Percentiles rank a stretch among this genome's conserved stretches.
Conservation (phyloP, 2,888 invertebrate genomes). For the Eupithecia tripunctaria region DNA sequence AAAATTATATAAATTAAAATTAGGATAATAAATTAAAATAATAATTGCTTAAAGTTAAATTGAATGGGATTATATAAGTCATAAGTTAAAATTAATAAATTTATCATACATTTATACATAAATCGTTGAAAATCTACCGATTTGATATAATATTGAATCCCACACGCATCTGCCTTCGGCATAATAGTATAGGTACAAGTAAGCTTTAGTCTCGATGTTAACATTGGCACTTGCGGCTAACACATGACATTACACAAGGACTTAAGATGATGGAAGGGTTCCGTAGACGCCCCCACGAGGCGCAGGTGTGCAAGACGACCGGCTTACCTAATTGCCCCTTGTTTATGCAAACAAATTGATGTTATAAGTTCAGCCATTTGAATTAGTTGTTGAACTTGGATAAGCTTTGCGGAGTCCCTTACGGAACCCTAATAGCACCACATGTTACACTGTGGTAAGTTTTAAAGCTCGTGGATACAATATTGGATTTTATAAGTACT, state of each 20-base stretch:
- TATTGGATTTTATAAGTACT: slow-evolving; percentile 30
- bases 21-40: too few relatives aligned
- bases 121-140: too few relatives aligned
- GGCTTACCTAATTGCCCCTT: slow-evolving; percentile 71
- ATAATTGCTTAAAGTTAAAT: too few relatives aligned
- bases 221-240: slow-evolving; percentile 43
- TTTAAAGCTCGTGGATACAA: slow-evolving; percentile 32
- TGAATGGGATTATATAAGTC: too few relatives aligned
- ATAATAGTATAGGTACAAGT: neutral
- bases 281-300: slow-evolving; percentile 46
- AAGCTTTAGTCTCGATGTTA: slow-evolving; percentile 24
- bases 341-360: slow-evolving; percentile 78
- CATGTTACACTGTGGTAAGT: slow-evolving; percentile 44
- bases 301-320: slow-evolving; percentile 69
- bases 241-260: slow-evolving; percentile 32
- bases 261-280: slow-evolving; percentile 43
- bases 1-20: too few relatives aligned
- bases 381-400: slow-evolving; percentile 51
- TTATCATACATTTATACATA: too few relatives aligned
- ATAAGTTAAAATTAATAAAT: too few relatives aligned
- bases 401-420: slow-evolving; percentile 45
- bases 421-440: slow-evolving; percentile 44
- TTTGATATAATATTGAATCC: too few relatives aligned
- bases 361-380: slow-evolving; percentile 66
- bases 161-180: neutral